Percentiles rank a stretch among this genome's conserved stretches.
Conservation (phyloP, 2,797 vertebrate genomes). For the Tadarida brasiliensis region DNA sequence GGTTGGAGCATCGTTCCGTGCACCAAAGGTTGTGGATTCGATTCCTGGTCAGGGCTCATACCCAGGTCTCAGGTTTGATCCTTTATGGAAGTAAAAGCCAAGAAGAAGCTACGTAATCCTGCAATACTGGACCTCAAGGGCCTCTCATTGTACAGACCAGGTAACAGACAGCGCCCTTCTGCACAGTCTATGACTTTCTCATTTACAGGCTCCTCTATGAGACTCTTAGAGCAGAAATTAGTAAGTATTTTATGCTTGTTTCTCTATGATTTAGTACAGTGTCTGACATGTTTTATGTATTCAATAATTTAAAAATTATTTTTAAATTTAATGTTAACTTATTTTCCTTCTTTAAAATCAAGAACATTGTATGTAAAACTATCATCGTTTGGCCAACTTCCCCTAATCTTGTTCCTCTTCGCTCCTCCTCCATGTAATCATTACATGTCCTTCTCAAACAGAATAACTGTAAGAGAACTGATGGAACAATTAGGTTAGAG, state of each 20-base stretch:
- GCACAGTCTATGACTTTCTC: not conserved
- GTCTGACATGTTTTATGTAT: not conserved
- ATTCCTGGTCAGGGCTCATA: no score
- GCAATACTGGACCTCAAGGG: not conserved
- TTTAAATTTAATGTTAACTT: not conserved
- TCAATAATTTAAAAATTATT: not conserved
- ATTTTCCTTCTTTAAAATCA: conserved; percentile 26
- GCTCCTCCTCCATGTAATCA: not conserved
- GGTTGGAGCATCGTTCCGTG: no score
- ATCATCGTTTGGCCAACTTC: not conserved
- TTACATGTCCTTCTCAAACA: not conserved
- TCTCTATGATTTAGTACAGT: not conserved
- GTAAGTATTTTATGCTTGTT: conserved; percentile 5
- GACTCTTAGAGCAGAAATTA: not conserved
- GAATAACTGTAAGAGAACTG: not conserved
- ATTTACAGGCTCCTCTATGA: not conserved
- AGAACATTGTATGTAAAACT: not conserved
- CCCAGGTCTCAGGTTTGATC: not conserved
- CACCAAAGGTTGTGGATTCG: no score
- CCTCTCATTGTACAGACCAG: not conserved
- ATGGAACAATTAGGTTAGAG: no score
- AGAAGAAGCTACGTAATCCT: not conserved
- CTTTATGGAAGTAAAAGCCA: not conserved
- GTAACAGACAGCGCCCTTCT: not conserved
- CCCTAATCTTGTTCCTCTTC: not conserved